phyloP scores from a whole-genome alignment of 2,888 invertebrate species.

The Melanotus villosus region DNA sequence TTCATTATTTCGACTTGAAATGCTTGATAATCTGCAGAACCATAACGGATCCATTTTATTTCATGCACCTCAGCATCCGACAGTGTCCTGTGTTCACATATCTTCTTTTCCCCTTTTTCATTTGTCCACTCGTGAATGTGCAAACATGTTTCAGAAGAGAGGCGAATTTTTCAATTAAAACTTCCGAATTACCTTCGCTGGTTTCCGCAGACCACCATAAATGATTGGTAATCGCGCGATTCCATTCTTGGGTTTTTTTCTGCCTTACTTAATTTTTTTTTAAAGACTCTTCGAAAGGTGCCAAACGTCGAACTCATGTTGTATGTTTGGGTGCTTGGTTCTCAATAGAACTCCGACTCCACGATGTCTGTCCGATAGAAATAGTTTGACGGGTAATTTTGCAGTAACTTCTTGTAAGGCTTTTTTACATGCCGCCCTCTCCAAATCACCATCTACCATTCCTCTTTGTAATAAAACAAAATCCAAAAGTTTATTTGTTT shows the following conservation, averaged over 20 bases:
- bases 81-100: conserved; percentile 11
- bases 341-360: conserved; percentile 39
- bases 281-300: conserved; percentile 45
- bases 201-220: no score
- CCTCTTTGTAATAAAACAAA: no score
- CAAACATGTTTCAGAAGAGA: conserved; percentile 37
- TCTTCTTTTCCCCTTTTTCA: conserved; percentile 22
- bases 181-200: no score
- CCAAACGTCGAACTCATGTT: conserved; percentile 44
- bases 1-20: conserved; percentile 13
- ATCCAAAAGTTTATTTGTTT: conserved; percentile 10
- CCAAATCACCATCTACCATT: no score
- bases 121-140: conserved; percentile 30
- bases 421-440: conserved; percentile 46
- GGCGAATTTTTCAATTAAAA: conserved; percentile 23
- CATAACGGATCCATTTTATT: no score
- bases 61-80: no score
- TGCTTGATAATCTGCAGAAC: conserved; percentile 27
- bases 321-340: conserved; percentile 40
- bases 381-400: conserved; percentile 36
- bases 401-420: conserved; percentile 36
- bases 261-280: conserved; percentile 39
- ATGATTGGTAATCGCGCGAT: conserved; percentile 21
- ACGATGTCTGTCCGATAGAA: conserved; percentile 47
- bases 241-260: conserved; percentile 44